Evolutionary conservation across 1,140 invertebrate species (phyloP).

Genomic region (Drosophila subpulchrella): DNA sequence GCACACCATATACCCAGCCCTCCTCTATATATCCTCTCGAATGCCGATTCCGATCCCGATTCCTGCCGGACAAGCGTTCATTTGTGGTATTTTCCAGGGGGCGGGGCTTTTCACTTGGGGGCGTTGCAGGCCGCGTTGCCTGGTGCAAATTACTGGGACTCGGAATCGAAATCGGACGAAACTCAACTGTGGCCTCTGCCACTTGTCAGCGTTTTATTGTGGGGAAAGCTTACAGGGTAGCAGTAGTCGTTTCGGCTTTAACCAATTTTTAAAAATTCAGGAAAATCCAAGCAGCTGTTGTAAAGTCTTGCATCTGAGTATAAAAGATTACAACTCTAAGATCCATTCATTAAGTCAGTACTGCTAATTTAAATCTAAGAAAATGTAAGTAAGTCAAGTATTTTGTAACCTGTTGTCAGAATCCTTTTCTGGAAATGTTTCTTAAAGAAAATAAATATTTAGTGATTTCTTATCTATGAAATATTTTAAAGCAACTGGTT

Average conservation of each 20-base stretch:
- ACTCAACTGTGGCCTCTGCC: slow-evolving; percentile 53
- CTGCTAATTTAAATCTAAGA: no score
- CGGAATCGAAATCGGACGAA: slow-evolving; percentile 15
- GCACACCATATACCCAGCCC: slow-evolving; percentile 28
- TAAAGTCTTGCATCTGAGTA: neutral
- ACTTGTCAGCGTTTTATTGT: slow-evolving; percentile 74
- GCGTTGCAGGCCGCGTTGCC: slow-evolving; percentile 34
- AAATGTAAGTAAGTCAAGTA: no score
- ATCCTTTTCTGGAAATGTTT: no score
- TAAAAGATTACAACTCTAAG: no score
- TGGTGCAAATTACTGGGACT: slow-evolving; percentile 68
- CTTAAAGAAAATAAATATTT: no score
- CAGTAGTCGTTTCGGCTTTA: neutral
- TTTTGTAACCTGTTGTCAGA: no score
- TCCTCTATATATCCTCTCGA: neutral
- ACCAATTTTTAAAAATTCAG: no score
- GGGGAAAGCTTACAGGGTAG: slow-evolving; percentile 9
- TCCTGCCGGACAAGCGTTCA: slow-evolving; percentile 65
- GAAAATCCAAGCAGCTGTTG: neutral
- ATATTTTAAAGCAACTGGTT: no score
- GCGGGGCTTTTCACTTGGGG: slow-evolving; percentile 25
- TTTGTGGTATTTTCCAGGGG: slow-evolving; percentile 62
- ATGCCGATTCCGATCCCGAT: slow-evolving; percentile 3
- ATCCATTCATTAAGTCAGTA: no score
- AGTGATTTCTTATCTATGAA: no score